A percentile compares a stretch with the other conserved stretches of the same genome.
Evolutionary conservation across 2,797 vertebrate species (phyloP).

Genomic region (Ficedula albicollis): DNA sequence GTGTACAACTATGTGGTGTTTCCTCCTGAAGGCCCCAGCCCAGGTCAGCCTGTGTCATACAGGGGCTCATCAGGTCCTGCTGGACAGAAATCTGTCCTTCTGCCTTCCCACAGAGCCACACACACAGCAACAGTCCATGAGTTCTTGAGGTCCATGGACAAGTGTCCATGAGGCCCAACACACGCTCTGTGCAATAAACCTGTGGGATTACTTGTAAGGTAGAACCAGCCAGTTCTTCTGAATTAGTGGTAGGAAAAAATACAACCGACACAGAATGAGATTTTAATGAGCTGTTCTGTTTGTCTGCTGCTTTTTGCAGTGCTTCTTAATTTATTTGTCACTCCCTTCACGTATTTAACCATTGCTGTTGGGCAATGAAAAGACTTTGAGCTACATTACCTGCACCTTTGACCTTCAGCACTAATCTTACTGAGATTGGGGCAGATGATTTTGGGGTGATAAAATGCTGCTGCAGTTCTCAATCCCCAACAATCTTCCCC

Average conservation of each 20-base stretch:
- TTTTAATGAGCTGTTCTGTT: neutral
- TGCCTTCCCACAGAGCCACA: neutral
- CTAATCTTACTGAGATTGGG: neutral
- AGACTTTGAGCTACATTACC: neutral
- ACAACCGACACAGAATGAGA: neutral
- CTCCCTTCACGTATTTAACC: neutral
- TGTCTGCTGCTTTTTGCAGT: neutral
- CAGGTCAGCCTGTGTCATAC: neutral
- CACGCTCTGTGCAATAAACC: accelerated
- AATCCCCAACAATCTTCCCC: neutral
- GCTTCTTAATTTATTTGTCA: neutral
- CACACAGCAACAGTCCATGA: too few relatives aligned
- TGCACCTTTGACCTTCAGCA: neutral
- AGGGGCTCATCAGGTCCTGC: neutral
- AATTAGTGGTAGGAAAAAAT: neutral
- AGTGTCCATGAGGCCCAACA: neutral
- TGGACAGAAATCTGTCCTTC: neutral
- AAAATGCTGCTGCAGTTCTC: neutral
- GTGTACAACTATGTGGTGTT: accelerated
- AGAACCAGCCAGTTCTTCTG: neutral
- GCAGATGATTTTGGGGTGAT: neutral
- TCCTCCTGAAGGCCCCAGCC: neutral
- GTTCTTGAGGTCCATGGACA: too few relatives aligned
- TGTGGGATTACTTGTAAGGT: neutral
- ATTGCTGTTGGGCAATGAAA: neutral